Percentiles rank a stretch among this genome's conserved stretches.
These are phyloP conservation scores for Stictonetta naevosa DNA, from an alignment of 2,113 vertebrate species.

Conservation along the genomic window DNA sequence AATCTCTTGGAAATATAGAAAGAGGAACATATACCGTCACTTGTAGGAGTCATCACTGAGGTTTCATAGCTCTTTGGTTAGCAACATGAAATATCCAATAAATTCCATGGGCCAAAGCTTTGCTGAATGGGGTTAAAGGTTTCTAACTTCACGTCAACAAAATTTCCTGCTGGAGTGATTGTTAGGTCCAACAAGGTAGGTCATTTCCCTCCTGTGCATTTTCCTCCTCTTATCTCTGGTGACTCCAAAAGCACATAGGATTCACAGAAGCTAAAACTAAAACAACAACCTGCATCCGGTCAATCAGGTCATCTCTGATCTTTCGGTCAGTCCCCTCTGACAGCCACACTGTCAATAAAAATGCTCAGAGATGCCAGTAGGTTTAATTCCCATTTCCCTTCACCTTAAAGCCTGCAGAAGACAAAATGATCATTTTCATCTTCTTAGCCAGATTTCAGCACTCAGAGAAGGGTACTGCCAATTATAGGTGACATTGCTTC, in stretches of 20 bases:
- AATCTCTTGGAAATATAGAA: not conserved
- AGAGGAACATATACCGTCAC: rapidly evolving
- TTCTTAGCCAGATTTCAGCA: not conserved
- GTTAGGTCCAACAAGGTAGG: constrained; percentile 26
- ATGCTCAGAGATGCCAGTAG: not conserved
- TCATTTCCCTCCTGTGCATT: constrained; percentile 17
- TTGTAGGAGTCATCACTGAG: not conserved
- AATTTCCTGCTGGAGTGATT: not conserved
- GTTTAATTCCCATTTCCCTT: not conserved
- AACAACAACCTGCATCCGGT: constrained; percentile 25
- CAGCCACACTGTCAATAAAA: constrained; percentile 21
- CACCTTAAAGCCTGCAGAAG: not conserved
- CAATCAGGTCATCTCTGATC: constrained; percentile 21
- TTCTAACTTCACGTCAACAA: constrained; percentile 13
- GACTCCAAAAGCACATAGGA: constrained; percentile 36
- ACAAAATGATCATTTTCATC: not conserved
- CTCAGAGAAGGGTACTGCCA: not conserved
- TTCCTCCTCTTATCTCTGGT: constrained; percentile 56
- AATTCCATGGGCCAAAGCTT: not conserved
- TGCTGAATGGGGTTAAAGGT: not conserved
- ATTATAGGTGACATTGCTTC: not conserved
- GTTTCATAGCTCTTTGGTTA: not conserved
- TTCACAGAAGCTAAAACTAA: constrained; percentile 42
- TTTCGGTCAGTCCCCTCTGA: constrained; percentile 50
- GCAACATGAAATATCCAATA: not conserved